These are phyloP conservation scores for Matsumyia berberina DNA, from an alignment of 2,888 invertebrate genomes.

Conservation along the genomic window DNA sequence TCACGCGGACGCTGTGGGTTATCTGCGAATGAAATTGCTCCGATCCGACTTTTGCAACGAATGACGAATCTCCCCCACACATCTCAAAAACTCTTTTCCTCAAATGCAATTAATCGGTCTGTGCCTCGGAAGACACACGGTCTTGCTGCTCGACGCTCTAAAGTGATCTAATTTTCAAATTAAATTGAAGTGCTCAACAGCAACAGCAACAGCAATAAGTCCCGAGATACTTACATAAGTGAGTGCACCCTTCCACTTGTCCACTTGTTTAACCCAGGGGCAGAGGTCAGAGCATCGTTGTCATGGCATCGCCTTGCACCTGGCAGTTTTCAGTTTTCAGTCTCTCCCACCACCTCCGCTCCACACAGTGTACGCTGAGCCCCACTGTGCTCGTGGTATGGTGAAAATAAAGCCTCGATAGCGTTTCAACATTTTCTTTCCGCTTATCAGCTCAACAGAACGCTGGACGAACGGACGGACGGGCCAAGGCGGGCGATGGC, in stretches of 20 bases:
- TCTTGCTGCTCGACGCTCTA: conserved; percentile 34
- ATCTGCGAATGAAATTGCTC: neutral
- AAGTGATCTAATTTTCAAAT: conserved; percentile 61
- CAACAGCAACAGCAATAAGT: conserved; percentile 24
- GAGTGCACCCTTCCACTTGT: conserved; percentile 46
- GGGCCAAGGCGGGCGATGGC: conserved; percentile 29
- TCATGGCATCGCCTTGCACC: conserved; percentile 31
- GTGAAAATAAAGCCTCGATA: conserved; percentile 53
- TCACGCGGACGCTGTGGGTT: neutral
- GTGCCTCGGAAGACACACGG: conserved; percentile 45
- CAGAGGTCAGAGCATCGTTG: conserved; percentile 41
- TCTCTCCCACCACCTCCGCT: neutral
- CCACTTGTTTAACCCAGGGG: conserved; percentile 27
- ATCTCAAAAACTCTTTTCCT: conserved; percentile 68
- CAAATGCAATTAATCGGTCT: conserved; percentile 60
- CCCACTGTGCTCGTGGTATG: conserved; percentile 31
- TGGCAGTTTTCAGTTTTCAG: conserved; percentile 34
- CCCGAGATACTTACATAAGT: conserved; percentile 63
- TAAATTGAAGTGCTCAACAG: conserved; percentile 61
- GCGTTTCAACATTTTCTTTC: conserved; percentile 49
- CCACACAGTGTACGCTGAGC: neutral
- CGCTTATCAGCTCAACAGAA: conserved; percentile 57
- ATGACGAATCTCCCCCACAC: conserved; percentile 20
- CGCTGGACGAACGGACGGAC: conserved; percentile 6
- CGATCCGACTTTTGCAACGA: neutral